Evolutionary conservation across 2,797 vertebrate species (phyloP), one percentile per base, ranked within the genome.

Genomic region (Epinephelus awoara): DNA sequence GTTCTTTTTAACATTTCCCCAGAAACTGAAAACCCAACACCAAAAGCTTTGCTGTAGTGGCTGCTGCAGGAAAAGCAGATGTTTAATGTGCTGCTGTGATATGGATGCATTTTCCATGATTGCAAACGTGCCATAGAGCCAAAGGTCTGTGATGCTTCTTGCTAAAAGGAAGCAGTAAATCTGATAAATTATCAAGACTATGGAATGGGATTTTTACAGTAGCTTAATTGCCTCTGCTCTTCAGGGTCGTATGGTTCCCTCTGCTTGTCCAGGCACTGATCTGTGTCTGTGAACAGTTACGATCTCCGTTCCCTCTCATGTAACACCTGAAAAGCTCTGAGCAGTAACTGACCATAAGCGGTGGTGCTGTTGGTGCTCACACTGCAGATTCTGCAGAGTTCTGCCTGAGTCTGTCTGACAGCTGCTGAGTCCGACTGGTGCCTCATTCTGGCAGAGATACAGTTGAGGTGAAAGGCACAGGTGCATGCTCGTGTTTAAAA

Each of bases 11-110:
- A n/a, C n/a, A n/a, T n/a, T 12, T 21, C 71, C 7, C 2, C 8
- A 19, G 25, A 44, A 63, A 54, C 27, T 23, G 44, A 64, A 65
- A 61, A 49, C 6, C 47, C 17, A 49, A 3, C 6, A 49, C n/a
- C 69, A 34, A 10, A 25, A 58, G 34, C n/a, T 25, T 61, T n/a
- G 34, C 7, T 34, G 21, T 63, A n/a, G 29, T 17, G 34, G 21
- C 17, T 17, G 38, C 70, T 63, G 25, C 59, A 21, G 59, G 49
- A 18, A 40, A 21, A 61, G 69, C 57, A 51, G 56, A 49, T 58
- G 55, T 57, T 23, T 42, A 57, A 57, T 21, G 46, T 6, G 4
- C 5, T 15, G 58, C 49, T n/a, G 4, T 50, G 44, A 12, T 58
- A 19, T 67, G 50, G n/a, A 29, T 19, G 25, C 25, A 49, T 11